Evolutionary conservation across 2,113 vertebrate species (phyloP), one percentile per base, ranked within the genome.

Genomic region (Megaleporinus macrocephalus): DNA sequence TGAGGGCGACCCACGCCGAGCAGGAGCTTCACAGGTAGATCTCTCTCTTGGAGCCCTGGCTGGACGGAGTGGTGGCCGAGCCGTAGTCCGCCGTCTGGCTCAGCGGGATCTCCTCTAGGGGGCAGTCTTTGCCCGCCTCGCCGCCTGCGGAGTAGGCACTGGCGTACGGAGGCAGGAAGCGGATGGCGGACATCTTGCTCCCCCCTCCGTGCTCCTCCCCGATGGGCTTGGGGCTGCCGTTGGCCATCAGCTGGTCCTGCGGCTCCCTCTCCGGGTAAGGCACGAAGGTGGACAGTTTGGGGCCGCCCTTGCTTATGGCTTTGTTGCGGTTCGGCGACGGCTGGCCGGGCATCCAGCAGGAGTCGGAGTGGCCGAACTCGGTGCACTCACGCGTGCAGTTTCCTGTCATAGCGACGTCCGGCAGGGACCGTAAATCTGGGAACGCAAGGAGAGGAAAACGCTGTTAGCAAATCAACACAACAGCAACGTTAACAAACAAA

Each of bases 211-310:
- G 95, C 91, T 99, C 97, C 93, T 98, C 98, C 59, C 93, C 91
- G 92, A 96, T 47, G 81, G 93, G 95, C 92, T 96, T 96, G 88
- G 97, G 96, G 95, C 96, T 98, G 91, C 96, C 96, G 77, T 97
- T 96, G 88, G 95, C 96, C 91, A 93, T 87, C 82, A 95, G 95
- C 88, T 95, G 95, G 92, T 98, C 96, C 92, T 96, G 96, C 85
- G 95, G 95, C 87, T 96, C 97, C 93, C 95, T 95, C 92, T 99
- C 98, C 95, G 97, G 97, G 95, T 98, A 99, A 99, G 98, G 97
- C 98, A 99, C 97, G 88, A 99, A 99, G 94, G 98, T 99, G 94
- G 98, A 98, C 90, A 99, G 96, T 94, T 95, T 96, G 90, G 98
- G 95, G 90, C 95, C 92, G 26, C 93, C 95, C 93, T 95, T 97